Evolutionary conservation across 2,113 vertebrate genomes (phyloP), one percentile per base, ranked within the genome.

Genomic region (Cyanoderma ruficeps): DNA sequence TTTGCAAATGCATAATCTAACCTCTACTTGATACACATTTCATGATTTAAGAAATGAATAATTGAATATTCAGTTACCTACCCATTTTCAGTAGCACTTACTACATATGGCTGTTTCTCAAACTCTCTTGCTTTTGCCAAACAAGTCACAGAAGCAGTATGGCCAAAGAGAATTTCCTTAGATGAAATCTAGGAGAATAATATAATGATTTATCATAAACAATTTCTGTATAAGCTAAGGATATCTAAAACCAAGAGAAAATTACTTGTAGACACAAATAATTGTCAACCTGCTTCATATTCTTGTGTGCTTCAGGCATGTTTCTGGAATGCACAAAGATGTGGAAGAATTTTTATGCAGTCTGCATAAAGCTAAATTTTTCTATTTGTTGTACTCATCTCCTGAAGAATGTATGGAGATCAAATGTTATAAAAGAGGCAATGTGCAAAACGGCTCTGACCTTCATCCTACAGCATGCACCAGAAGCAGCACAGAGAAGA

Each of bases 61-160:
- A 83, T 68, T 42, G 44, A 60, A 74, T 75, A 87, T 60, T 50
- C 28, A 81, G 47, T 50, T 89, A 98, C 98, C 87, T 97, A 98
- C 98, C 98, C 98, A 64, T 98, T 98, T 96, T 98, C 98, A 71
- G 98, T 91, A 82, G 98, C 98, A 83, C 98, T 98, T 83, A 98
- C 98, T 37, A 98, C 61, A 52, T 97, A 98, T 2, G 98, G 98
- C 33, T 98, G 97, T 87, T 98, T 98, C 74, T 98, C 98, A 97
- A 98, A 98, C 71, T 98, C 98, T 78, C 98, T 98, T 9, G 98
- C 98, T 95, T 97, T 98, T 63, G 98, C 98, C 96, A 98, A 97
- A 88, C 98, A 98, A 11, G 96, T 98, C 76, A 98, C 83, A 33
- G 98, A 95, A 86, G 98, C 83, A 8, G 97, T 97, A 75, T 98